Evolutionary conservation across 2,888 invertebrate species (phyloP), one percentile per base, ranked within the genome.

Genomic region (Apantesis nais): DNA sequence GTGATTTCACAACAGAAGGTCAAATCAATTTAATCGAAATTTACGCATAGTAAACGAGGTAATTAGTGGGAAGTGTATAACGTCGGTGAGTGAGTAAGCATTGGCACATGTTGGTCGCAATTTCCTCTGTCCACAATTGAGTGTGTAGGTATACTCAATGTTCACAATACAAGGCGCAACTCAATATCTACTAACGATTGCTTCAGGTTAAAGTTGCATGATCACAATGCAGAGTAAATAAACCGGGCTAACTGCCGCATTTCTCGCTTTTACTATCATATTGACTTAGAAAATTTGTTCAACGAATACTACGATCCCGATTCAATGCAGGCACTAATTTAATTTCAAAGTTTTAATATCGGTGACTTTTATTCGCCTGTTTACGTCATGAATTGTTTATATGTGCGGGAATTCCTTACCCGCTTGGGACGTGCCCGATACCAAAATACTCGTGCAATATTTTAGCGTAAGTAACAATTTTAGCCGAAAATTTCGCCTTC

Each of bases 201-300:
- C 87, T 85, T 88, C 87, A 86, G 86, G 91, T 92, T 92, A 92
- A 93, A 92, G 85, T 92, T 92, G 90, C 88, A 91, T 90, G 90
- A 90, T 90, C 89, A 91, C 90, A 92, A 90, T 90, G 88, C 90
- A 89, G 89, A 90, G 84, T 86, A 88, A 93, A 93, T 90, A 92
- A 90, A 86, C 78, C 83, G 87, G 83, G 82, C 76, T 86, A 80
- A 81, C 75, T 78, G 84, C 84, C 87, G 86, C 85, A 85, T 86
- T 89, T 88, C 84, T 83, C 83, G 82, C 85, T 84, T 80, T 83
- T 85, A 78, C 84, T 85, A 85, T 87, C 86, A 88, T 91, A 91
- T 90, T 89, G 88, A 88, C 86, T 85, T 77, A 75, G 78, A 85
- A 85, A 78, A 82, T 85, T 85, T 84, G 79, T 79, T 83, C 82